Percentiles rank a stretch among this genome's conserved stretches.
These are phyloP conservation scores for Rallus crepitans DNA, from an alignment of 2,797 vertebrate species.

Conservation along the genomic window DNA sequence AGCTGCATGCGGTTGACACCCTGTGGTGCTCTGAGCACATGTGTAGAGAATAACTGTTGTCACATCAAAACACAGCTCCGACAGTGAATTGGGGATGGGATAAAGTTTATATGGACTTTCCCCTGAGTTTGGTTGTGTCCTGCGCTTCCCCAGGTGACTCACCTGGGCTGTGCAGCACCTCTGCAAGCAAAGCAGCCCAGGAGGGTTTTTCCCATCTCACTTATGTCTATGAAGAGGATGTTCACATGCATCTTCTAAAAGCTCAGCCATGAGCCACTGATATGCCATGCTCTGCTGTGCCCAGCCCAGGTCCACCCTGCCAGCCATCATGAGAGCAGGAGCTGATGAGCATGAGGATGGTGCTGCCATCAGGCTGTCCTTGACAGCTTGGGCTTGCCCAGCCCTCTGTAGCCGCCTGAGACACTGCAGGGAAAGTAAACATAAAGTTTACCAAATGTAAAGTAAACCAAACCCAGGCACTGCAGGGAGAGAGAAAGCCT, in stretches of 20 bases:
- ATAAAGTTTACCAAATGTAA: too few species aligned
- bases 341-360: too few species aligned
- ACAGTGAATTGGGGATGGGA: background rate
- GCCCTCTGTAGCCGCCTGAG: background rate
- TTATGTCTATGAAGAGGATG: background rate
- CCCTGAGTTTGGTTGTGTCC: background rate
- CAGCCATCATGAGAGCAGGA: background rate
- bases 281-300: background rate
- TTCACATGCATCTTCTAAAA: background rate
- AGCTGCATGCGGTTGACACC: background rate
- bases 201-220: background rate
- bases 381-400: background rate
- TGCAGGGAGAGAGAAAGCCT: background rate
- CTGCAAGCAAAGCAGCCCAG: background rate
- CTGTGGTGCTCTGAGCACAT: background rate
- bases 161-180: background rate
- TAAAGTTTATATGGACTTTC: accelerated
- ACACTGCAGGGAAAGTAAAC: background rate
- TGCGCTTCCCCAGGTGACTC: background rate
- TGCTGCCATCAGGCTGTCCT: background rate
- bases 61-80: accelerated
- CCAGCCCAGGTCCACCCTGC: background rate
- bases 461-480: background rate
- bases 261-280: background rate
- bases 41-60: background rate